A percentile compares a stretch with the other conserved stretches of the same genome.
Conservation (phyloP, 2,888 invertebrate species). For the Automeris io region DNA sequence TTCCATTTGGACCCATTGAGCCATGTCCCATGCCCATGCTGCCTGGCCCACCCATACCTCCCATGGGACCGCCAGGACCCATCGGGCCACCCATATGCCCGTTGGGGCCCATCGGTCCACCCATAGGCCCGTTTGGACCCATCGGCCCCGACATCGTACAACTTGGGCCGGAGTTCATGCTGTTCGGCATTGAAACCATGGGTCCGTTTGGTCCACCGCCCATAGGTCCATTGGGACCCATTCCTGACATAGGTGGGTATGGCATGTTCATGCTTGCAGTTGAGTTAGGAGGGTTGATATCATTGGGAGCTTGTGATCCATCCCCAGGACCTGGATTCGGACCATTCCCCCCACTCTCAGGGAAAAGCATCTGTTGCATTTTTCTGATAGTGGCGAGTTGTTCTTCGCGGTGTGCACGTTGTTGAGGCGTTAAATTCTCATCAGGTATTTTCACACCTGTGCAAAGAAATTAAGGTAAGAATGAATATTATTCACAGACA, state of each 20-base stretch:
- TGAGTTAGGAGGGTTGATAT: slow-evolving; percentile 61
- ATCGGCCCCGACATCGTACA: slow-evolving; percentile 69
- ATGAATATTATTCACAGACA: neutral
- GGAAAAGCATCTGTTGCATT: slow-evolving; percentile 95
- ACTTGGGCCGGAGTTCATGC: slow-evolving; percentile 61
- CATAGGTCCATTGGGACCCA: slow-evolving; percentile 63
- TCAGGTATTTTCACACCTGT: slow-evolving; percentile 93
- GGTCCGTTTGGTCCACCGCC: slow-evolving; percentile 62
- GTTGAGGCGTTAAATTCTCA: slow-evolving; percentile 97
- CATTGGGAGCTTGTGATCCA: slow-evolving; percentile 47
- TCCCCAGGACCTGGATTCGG: slow-evolving; percentile 48
- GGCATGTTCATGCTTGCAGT: slow-evolving; percentile 60
- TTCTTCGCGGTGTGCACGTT: slow-evolving; percentile 94
- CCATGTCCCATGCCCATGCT: slow-evolving; percentile 36
- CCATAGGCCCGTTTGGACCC: slow-evolving; percentile 52
- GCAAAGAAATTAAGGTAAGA: slow-evolving; percentile 11
- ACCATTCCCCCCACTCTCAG: slow-evolving; percentile 79
- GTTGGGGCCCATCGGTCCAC: slow-evolving; percentile 43
- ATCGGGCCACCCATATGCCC: slow-evolving; percentile 50
- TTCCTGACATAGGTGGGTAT: slow-evolving; percentile 57
- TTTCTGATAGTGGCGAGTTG: slow-evolving; percentile 93
- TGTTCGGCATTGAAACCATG: slow-evolving; percentile 66
- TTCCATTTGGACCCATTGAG: slow-evolving; percentile 55
- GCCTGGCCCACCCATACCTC: slow-evolving; percentile 42
- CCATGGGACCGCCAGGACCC: slow-evolving; percentile 62